Conservation (phyloP, 2,888 invertebrate species). For the Lochmaea capreae region DNA sequence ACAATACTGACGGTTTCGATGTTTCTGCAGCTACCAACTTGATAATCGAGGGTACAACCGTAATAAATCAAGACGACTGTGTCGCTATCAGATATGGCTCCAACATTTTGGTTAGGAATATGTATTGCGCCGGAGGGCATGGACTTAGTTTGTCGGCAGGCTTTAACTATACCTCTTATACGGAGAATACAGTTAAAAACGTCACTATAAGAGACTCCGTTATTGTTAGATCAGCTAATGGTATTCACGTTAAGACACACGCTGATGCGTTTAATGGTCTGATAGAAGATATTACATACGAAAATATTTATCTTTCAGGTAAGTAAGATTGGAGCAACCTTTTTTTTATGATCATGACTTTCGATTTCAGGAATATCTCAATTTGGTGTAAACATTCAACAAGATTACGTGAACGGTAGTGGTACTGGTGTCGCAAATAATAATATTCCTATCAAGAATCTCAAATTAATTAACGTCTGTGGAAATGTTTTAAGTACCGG, state of each 20-base stretch:
- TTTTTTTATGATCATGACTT: neutral
- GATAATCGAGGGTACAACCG: constrained; percentile 42
- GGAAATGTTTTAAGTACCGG: constrained; percentile 29
- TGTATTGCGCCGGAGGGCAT: constrained; percentile 48
- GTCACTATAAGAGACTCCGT: constrained; percentile 39
- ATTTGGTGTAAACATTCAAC: constrained; percentile 47
- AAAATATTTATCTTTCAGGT: constrained; percentile 44
- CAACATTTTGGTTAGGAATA: constrained; percentile 40
- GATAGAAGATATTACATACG: constrained; percentile 42
- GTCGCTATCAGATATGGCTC: constrained; percentile 45
- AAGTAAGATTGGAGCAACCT: neutral
- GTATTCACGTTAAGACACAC: constrained; percentile 48
- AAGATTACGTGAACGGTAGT: constrained; percentile 45
- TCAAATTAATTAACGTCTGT: constrained; percentile 34
- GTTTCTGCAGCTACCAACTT: constrained; percentile 40
- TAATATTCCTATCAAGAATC: constrained; percentile 45
- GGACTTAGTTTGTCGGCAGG: constrained; percentile 48
- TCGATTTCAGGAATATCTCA: constrained; percentile 40
- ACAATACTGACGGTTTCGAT: constrained; percentile 50
- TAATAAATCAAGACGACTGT: constrained; percentile 51
- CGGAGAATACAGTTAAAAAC: constrained; percentile 38
- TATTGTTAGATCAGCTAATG: constrained; percentile 39
- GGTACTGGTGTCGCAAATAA: constrained; percentile 39
- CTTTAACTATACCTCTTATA: constrained; percentile 35
- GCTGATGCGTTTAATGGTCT: constrained; percentile 42